Evolutionary conservation across 2,113 vertebrate species (phyloP).

Genomic region (Crotalus horridus): DNA sequence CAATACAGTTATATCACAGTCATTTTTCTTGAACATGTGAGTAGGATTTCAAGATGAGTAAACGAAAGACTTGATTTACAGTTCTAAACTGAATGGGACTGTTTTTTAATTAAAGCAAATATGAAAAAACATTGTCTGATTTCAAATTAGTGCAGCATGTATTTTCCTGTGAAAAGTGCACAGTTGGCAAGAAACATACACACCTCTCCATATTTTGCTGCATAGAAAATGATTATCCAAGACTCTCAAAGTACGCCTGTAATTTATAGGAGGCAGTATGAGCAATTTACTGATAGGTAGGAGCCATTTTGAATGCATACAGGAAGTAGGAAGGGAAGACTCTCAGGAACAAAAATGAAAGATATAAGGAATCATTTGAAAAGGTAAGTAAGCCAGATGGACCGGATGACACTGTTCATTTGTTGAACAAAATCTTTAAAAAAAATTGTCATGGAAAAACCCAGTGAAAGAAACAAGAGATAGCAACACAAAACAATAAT

Average conservation of each 20-base stretch:
- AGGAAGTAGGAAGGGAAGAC: not conserved
- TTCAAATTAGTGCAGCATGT: not conserved
- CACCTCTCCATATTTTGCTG: not conserved
- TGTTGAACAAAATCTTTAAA: not conserved
- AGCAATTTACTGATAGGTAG: not conserved
- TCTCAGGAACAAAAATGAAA: not conserved
- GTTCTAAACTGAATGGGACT: not conserved
- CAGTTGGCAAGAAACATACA: not conserved
- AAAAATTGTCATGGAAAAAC: too few relatives aligned
- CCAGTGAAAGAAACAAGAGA: too few relatives aligned
- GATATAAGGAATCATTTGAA: not conserved
- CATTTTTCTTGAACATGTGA: not conserved
- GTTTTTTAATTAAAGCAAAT: not conserved
- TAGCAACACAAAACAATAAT: too few relatives aligned
- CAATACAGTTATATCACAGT: not conserved
- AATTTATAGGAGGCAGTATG: not conserved
- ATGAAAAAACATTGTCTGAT: constrained; percentile 14
- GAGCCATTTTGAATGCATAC: not conserved
- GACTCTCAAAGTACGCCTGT: not conserved
- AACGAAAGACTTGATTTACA: not conserved
- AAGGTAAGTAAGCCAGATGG: not conserved
- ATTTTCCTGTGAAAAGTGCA: not conserved
- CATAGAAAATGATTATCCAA: not conserved
- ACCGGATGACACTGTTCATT: not conserved
- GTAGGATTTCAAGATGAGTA: not conserved